Evolutionary conservation across 2,113 vertebrate species (phyloP), one percentile per base, ranked within the genome.

Genomic region (Bubalus kerabau): DNA sequence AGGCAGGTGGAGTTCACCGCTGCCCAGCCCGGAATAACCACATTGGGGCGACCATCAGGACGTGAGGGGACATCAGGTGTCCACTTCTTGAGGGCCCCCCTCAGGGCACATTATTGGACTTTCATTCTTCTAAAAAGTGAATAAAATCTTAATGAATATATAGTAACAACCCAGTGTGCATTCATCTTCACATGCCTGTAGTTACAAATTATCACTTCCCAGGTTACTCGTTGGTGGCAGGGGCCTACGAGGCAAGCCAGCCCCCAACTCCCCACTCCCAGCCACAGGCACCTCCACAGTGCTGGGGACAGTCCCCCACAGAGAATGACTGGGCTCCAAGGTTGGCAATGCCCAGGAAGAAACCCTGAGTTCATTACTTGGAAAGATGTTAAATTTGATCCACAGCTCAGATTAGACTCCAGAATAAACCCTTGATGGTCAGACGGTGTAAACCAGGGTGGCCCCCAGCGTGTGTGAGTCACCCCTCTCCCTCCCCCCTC

Each of bases 301-400:
- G 48, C 56, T 40, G 0, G 21, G 60, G 81, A 26, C 1, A 0
- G 17, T 71, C 15, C 21, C 59, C 81, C 36, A 5, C 26, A 76
- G 82, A 84, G 74, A 59, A 28, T 14, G 23, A 24, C 2, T 19
- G 0, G 0, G 2, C 1, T 12, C 32, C 28, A 2, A 2, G 7
- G 40, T 56, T 24, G 10, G 6, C 67, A 14, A 36, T 28, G n/a
- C 64, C 23, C 1, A 13, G 36, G 6, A 36, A 15, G 17, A 23
- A 30, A 87, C 43, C 28, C 46, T n/a, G 26, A 17, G 11, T 78
- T 86, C 16, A 28, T 78, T 78, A 54, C n/a, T n/a, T 80, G 23
- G 81, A 59, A 85, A 62, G 76, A 78, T 21, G 19, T 10, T 46
- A 23, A 50, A 71, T 89, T 48, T 54, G 30, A 74, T 56, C 46